A percentile compares a stretch with the other conserved stretches of the same genome.
These are phyloP conservation scores for Rhinoderma darwinii DNA, from an alignment of 2,113 vertebrate species.

Conservation along the genomic window DNA sequence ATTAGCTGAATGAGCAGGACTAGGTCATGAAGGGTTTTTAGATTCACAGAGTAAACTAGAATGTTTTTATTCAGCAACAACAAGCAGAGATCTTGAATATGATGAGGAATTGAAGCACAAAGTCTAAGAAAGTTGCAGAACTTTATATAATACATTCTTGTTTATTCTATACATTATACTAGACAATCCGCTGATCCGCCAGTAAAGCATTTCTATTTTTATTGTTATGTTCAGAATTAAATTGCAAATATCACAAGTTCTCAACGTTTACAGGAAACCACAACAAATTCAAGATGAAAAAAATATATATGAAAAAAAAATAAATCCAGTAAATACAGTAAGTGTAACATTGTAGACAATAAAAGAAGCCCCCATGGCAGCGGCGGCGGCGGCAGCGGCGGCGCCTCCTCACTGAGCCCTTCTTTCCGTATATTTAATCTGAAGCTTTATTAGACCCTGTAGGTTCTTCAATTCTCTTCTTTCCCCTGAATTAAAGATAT, in stretches of 20 bases:
- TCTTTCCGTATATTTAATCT: constrained; percentile 6
- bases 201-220: too few species aligned
- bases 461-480: constrained; percentile 20
- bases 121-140: too few species aligned
- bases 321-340: constrained; percentile 1
- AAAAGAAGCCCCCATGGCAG: background rate
- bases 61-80: too few species aligned
- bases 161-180: too few species aligned
- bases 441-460: constrained; percentile 35
- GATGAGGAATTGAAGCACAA: too few species aligned
- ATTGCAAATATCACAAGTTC: background rate
- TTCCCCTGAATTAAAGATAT: constrained; percentile 11
- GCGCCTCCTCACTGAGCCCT: background rate
- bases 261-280: background rate
- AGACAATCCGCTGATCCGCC: too few species aligned
- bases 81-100: too few species aligned
- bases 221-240: background rate
- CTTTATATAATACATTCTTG: too few species aligned
- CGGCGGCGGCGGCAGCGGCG: background rate
- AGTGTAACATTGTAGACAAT: constrained; percentile 3
- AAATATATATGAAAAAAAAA: background rate
- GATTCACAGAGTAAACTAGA: too few species aligned
- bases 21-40: too few species aligned
- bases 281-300: background rate
- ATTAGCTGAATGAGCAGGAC: too few species aligned